These are phyloP conservation scores for Reticulitermes speratus DNA, from an alignment of 1,140 invertebrate species.

Conservation along the genomic window DNA sequence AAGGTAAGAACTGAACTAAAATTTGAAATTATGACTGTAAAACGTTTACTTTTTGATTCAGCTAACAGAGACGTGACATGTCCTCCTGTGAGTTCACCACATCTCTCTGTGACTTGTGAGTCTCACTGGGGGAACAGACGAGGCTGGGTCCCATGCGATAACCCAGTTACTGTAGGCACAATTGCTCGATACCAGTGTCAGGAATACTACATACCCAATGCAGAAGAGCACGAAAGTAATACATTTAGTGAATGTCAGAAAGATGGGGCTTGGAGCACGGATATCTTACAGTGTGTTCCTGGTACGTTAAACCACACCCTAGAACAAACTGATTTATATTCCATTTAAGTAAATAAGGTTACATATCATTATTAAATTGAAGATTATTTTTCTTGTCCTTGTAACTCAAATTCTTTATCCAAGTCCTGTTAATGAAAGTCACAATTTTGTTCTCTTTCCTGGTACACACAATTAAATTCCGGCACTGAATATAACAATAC, in stretches of 20 bases:
- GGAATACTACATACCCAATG: conserved; percentile 42
- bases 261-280: conserved; percentile 48
- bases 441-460: too few relatives aligned
- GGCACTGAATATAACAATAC: too few relatives aligned
- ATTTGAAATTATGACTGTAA: too few relatives aligned
- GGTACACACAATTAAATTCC: too few relatives aligned
- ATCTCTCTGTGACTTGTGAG: conserved; percentile 38
- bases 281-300: conserved; percentile 44
- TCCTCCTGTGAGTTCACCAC: conserved; percentile 34
- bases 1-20: too few relatives aligned
- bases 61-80: conserved; percentile 39
- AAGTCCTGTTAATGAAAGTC: too few relatives aligned
- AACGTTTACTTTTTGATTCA: conserved; percentile 26
- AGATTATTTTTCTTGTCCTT: too few relatives aligned
- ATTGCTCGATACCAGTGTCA: conserved; percentile 43
- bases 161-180: conserved; percentile 41
- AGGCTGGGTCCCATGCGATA: conserved; percentile 43
- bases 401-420: too few relatives aligned
- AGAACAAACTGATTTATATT: too few relatives aligned
- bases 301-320: conserved; percentile 29
- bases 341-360: too few relatives aligned
- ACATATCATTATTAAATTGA: too few relatives aligned
- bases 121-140: conserved; percentile 40
- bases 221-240: conserved; percentile 32
- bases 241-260: conserved; percentile 43